A percentile compares a stretch with the other conserved stretches of the same genome.
Evolutionary conservation across 2,797 vertebrate genomes (phyloP).

Genomic region (Urosaurus nigricauda): DNA sequence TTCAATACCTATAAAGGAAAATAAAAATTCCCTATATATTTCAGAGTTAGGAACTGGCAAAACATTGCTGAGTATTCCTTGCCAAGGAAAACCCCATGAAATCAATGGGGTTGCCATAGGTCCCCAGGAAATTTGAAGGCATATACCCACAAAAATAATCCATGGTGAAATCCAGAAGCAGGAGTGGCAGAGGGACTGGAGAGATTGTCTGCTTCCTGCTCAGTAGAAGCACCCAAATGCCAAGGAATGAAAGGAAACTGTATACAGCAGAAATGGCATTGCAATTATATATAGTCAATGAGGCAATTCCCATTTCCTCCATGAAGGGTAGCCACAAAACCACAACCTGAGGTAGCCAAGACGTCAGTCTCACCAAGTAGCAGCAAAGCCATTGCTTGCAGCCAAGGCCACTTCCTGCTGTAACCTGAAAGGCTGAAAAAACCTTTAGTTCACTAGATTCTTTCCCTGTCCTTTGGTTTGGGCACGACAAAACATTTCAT

Average conservation of each 20-base stretch:
- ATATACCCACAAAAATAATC: neutral
- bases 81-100: too few relatives aligned
- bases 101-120: too few relatives aligned
- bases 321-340: slow-evolving; percentile 61
- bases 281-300: slow-evolving; percentile 62
- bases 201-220: slow-evolving; percentile 70
- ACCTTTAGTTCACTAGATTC: neutral
- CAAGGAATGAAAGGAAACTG: slow-evolving; percentile 48
- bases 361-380: rapidly evolving
- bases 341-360: neutral
- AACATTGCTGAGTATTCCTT: too few relatives aligned
- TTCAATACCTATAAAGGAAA: neutral
- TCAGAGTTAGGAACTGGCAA: too few relatives aligned
- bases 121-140: too few relatives aligned
- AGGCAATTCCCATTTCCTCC: slow-evolving; percentile 66
- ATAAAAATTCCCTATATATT: neutral
- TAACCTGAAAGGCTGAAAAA: rapidly evolving
- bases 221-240: slow-evolving; percentile 42
- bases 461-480: neutral
- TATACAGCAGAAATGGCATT: slow-evolving; percentile 65
- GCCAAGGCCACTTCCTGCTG: neutral
- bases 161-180: slow-evolving; percentile 40
- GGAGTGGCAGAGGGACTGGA: neutral
- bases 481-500: neutral
- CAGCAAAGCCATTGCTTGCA: neutral